Evolutionary conservation across 37 sponge, comb jelly and placozoan species (phyloP).

Genomic region (Dysidea cf. avara): DNA sequence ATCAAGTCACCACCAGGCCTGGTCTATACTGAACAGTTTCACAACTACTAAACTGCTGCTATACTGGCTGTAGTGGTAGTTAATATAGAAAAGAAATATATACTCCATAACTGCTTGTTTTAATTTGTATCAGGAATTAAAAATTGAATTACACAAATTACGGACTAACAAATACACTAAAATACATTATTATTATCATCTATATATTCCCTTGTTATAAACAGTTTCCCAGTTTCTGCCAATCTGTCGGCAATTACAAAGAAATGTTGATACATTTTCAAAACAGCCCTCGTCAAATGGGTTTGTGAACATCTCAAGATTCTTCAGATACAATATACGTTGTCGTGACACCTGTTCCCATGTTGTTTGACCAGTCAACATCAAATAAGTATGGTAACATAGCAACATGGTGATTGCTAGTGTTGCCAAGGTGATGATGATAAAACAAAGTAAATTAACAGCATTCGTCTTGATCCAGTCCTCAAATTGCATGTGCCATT

Average conservation of each 20-base stretch:
- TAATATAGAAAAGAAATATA: no score
- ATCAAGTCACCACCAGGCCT: no score
- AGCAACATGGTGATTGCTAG: constrained; percentile 30
- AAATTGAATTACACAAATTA: no score
- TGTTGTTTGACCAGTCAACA: constrained; percentile 65
- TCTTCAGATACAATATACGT: constrained; percentile 48
- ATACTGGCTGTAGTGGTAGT: no score
- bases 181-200: no score
- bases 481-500: not conserved
- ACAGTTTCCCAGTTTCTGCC: constrained; percentile 42
- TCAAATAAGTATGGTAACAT: constrained; percentile 56
- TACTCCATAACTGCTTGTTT: no score
- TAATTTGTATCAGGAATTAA: no score
- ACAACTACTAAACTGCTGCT: no score
- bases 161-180: no score
- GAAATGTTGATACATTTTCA: constrained; percentile 26
- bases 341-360: constrained; percentile 62
- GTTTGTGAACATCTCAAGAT: constrained; percentile 40
- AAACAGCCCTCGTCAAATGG: constrained; percentile 66
- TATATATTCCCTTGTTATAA: constrained; percentile 19
- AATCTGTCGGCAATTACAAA: not conserved
- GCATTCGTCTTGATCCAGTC: constrained; percentile 30
- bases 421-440: constrained; percentile 9
- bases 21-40: no score
- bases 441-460: constrained; percentile 19